Base-by-base conservation (phyloP, 2,113 vertebrate species). In the Polyodon spathula region DNA sequence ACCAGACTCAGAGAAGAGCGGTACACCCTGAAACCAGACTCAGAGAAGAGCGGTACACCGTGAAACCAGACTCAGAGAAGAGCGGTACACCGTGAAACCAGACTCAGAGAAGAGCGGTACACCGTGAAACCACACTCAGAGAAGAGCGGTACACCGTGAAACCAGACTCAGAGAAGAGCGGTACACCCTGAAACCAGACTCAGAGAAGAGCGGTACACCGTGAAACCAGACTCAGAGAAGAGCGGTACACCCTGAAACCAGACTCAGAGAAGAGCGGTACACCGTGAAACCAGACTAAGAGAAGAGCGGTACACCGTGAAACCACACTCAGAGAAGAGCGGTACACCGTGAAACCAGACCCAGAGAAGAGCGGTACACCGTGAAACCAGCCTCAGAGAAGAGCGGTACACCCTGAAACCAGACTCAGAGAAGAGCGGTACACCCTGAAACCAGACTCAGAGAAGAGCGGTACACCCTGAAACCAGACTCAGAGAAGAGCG, bases 321-420 rank as follows among this genome's bases (percentile, higher is more conserved):
- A n/a, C n/a, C n/a, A n/a, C n/a, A 62, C 72, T 72, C 60, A 59
- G 62, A 70, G 64, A 72, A 67, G 68, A 6, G 61, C 67, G 59
- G 72, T 61, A 66, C 61, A 60, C 54, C 66, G 43, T 56, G 51
- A 56, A 27, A 27, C 27, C 27, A 27, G 16, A 37, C 61, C n/a
- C 6, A 7, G n/a, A n/a, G n/a, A n/a, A n/a, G n/a, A n/a, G n/a
- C n/a, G n/a, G n/a, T n/a, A n/a, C n/a, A n/a, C n/a, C n/a, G n/a
- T n/a, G n/a, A n/a, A n/a, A n/a, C n/a, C n/a, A n/a, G n/a, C n/a
- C 72, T 72, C 60, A 59, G 62, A 70, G 64, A 72, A 67, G 68
- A 6, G 61, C 67, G 59, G 72, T 61, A 66, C 61, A 60, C 54
- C 66, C 53, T 56, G 51, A 56, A 27, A 27, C 27, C 27, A 27